These are phyloP conservation scores for Phyllotreta striolata DNA, from an alignment of 2,888 invertebrate genomes.

Conservation along the genomic window DNA sequence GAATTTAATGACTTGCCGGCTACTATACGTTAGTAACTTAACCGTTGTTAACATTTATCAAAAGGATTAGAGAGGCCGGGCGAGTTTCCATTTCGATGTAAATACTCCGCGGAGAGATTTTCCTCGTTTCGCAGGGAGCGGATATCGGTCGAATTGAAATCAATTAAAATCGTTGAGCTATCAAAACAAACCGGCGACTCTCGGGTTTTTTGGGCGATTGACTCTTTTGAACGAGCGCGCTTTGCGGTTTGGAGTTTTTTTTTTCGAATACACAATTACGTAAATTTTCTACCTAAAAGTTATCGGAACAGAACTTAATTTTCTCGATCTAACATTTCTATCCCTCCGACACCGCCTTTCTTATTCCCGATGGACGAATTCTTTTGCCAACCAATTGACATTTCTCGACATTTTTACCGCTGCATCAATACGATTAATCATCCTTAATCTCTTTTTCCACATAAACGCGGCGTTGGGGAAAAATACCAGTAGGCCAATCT, in stretches of 20 bases:
- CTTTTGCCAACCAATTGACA: constrained; percentile 30
- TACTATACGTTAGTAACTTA: constrained; percentile 30
- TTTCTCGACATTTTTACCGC: constrained; percentile 26
- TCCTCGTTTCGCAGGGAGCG: constrained; percentile 28
- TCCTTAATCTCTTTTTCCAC: constrained; percentile 44
- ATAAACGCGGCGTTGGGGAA: constrained; percentile 26
- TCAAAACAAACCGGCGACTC: constrained; percentile 20
- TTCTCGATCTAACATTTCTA: background rate
- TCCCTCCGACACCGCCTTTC: constrained; percentile 3
- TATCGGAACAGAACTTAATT: constrained; percentile 4
- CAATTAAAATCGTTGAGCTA: constrained; percentile 29
- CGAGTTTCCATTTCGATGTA: constrained; percentile 34
- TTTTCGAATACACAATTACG: background rate
- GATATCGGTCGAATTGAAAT: constrained; percentile 15
- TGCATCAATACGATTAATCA: constrained; percentile 40
- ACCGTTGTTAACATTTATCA: constrained; percentile 36
- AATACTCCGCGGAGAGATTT: constrained; percentile 31
- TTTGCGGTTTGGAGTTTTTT: constrained; percentile 5
- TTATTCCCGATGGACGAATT: constrained; percentile 14
- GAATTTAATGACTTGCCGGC: constrained; percentile 28
- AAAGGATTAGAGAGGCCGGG: constrained; percentile 32
- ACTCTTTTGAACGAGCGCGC: constrained; percentile 2
- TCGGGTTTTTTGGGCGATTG: constrained; percentile 19
- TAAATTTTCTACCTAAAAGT: too few relatives aligned
- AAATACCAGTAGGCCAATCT: constrained; percentile 27